Evolutionary conservation across 2,888 invertebrate species (phyloP), one percentile per base, ranked within the genome.

Genomic region (Cetonia aurata): DNA sequence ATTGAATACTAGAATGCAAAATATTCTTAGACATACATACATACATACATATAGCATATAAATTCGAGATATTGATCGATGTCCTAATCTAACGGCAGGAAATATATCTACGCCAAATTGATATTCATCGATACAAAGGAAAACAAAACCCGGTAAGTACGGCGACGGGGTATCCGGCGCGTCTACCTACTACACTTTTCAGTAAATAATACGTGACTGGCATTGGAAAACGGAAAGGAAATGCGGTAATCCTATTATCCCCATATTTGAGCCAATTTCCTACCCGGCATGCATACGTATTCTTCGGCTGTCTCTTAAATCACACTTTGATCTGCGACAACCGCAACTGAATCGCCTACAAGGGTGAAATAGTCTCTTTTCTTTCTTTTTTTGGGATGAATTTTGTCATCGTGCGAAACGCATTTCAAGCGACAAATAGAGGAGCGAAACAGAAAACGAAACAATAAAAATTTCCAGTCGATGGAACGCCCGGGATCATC

Each of bases 171-270:
- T 44, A 44, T 15, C 37, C 44, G 48, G n/a, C 48, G 10, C 65
- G 10, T 33, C 19, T 48, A 52, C 52, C 65, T 52, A 25, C 25
- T 25, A 57, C 44, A 48, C 57, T 67, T 53, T 67, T 59, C 57
- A 42, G 50, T 59, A 68, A 68, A 68, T 68, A 68, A 68, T 59
- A 68, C 68, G 68, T 68, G 68, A 68, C 68, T 59, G 25, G 68
- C 59, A 44, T 68, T 37, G 44, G 42, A 13, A 68, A 59, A 56
- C 50, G 31, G 25, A 42, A 42, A 46, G 15, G 67, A 37, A 67
- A 55, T 42, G 42, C 56, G 17, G 44, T 67, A 67, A 67, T 67
- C 56, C 67, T 67, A 67, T 67, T 67, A 67, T 55, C 67, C 55
- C 46, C 67, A 56, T 67, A 56, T 55, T 55, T 67, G 67, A 67